These are phyloP conservation scores for Condylura cristata DNA, from an alignment of 2,113 vertebrate species.

Conservation along the genomic window DNA sequence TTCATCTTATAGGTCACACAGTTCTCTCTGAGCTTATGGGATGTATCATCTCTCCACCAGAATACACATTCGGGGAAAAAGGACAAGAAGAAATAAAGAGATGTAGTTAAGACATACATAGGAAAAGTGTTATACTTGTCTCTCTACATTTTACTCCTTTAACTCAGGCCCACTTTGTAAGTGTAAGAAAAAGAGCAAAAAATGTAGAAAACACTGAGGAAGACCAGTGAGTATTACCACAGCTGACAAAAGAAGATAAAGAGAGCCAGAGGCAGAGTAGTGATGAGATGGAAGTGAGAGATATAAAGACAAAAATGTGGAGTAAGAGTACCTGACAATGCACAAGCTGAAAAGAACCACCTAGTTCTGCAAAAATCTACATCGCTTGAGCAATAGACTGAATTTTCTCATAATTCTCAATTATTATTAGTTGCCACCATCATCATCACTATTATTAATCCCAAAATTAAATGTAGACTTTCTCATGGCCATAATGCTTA, in stretches of 20 bases:
- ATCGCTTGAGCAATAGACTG: background rate
- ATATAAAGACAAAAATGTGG: background rate
- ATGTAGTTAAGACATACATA: background rate
- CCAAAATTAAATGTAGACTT: constrained; percentile 50
- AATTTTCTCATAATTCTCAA: constrained; percentile 42
- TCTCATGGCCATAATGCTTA: constrained; percentile 13
- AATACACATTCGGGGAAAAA: background rate
- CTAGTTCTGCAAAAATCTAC: background rate
- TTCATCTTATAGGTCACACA: background rate
- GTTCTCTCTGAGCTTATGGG: background rate
- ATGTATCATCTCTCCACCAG: background rate
- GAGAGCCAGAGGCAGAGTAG: background rate
- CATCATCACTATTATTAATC: background rate
- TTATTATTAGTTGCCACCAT: background rate
- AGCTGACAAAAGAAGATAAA: constrained; percentile 15
- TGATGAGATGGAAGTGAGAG: background rate
- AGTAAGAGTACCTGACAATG: background rate
- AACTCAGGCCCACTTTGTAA: background rate
- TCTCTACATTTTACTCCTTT: background rate
- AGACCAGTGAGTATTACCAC: background rate
- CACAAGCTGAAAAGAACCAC: background rate
- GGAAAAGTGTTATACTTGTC: background rate
- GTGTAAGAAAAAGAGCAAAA: background rate
- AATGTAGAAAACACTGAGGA: background rate
- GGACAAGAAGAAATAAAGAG: constrained; percentile 13